Evolutionary conservation across 2,113 vertebrate genomes (phyloP), one percentile per base, ranked within the genome.

Genomic region (Myiozetetes cayanensis): DNA sequence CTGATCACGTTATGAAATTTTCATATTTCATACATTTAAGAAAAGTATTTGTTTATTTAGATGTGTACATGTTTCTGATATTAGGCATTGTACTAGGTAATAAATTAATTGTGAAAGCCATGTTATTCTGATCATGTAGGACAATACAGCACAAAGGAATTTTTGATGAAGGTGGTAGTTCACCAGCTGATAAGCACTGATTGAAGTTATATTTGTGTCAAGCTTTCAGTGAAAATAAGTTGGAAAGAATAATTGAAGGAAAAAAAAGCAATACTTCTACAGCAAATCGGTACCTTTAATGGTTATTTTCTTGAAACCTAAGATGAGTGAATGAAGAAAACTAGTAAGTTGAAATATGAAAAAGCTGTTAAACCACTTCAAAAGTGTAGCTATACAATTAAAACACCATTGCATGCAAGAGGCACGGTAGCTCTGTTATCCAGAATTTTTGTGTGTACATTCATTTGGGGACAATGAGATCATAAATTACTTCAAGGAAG

Each of bases 401-500:
- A 85, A 89, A 53, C 41, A 70, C 16, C 16, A 2, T 35, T 77
- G 19, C 9, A 7, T 81, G 55, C 16, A 44, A 66, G 37, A 44
- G 28, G 23, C 4, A 9, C 2, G 6, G 8, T 53, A 35, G 23
- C 80, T 91, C 31, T 77, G 21, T 46, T 95, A 8, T 39, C 8
- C 24, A 47, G 15, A 80, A 24, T 4, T 81, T 81, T 77, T 53
- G 24, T 85, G 22, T 84, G 4, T 65, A 2, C 22, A 7, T 93
- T 44, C 5, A 2, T 68, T 35, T 89, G 31, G 6, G 35, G 14
- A 14, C 35, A 44, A 1, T 53, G 39, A 23, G 22, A 59, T 59
- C 37, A 46, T 13, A 44, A 19, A 44, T 70, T 85, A n/a, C 10
- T 59, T 78, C 0, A 0, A 7, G n/a, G 50, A 63, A 82, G 52